A percentile compares a stretch with the other conserved stretches of the same genome.
phyloP scores from a whole-genome alignment of 1,140 invertebrate species.

The Copidosoma floridanum region DNA sequence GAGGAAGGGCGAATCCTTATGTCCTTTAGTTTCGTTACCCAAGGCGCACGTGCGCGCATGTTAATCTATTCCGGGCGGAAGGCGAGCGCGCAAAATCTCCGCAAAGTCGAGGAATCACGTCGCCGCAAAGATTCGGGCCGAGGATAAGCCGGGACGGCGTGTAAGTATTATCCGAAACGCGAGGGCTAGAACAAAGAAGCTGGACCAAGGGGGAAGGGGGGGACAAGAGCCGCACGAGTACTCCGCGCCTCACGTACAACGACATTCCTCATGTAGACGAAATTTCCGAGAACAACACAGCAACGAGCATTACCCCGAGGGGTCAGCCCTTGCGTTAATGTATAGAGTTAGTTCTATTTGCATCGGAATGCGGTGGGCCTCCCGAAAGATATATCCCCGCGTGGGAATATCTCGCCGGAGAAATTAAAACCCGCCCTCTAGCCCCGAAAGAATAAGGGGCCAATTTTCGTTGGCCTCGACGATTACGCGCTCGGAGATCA shows the following conservation, averaged over 20 bases:
- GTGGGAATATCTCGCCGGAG: background rate
- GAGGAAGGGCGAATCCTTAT: no score
- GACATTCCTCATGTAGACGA: conserved; percentile 21
- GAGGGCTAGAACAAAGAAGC: background rate
- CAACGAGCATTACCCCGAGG: no score
- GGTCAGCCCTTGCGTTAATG: no score
- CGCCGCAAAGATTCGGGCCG: background rate
- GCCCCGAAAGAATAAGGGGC: background rate
- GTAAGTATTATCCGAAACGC: no score
- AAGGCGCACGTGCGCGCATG: background rate
- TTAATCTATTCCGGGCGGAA: no score
- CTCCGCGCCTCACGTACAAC: no score
- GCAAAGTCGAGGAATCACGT: conserved; percentile 6
- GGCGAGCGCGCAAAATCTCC: background rate
- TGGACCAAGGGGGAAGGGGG: background rate
- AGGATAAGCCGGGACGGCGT: background rate
- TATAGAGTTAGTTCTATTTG: no score
- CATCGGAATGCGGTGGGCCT: conserved; percentile 47
- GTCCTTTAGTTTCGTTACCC: no score
- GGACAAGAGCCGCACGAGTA: conserved; percentile 4
- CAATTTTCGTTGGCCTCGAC: background rate
- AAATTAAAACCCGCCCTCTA: background rate
- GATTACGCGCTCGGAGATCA: no score
- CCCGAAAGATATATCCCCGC: background rate
- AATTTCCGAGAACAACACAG: conserved; percentile 49